A percentile compares a stretch with the other conserved stretches of the same genome.
Evolutionary conservation across 2,113 vertebrate genomes (phyloP).

Genomic region (Galemys pyrenaicus): DNA sequence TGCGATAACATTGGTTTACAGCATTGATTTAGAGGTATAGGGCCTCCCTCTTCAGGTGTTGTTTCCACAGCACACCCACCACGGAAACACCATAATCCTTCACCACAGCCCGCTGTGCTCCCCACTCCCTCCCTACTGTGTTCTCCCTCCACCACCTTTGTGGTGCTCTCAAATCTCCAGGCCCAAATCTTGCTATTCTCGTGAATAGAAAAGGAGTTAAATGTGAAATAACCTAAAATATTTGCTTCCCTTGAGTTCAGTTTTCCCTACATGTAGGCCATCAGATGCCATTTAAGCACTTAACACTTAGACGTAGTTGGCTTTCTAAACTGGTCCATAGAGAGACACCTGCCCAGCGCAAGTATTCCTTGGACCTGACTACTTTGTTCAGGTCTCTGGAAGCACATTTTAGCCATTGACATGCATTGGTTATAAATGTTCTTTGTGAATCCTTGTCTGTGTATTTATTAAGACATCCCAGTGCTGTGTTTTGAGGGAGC

Average conservation of each 20-base stretch:
- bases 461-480: neutral
- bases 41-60: too few relatives aligned
- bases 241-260: neutral
- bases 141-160: too few relatives aligned
- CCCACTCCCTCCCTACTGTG: too few relatives aligned
- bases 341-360: neutral
- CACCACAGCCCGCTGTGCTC: too few relatives aligned
- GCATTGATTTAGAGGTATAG: too few relatives aligned
- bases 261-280: neutral
- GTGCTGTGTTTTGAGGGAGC: neutral
- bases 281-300: neutral
- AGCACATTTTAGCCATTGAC: neutral
- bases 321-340: neutral
- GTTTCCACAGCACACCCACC: too few relatives aligned
- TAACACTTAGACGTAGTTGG: neutral
- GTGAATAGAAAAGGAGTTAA: neutral
- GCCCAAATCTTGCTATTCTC: neutral
- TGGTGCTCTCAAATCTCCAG: too few relatives aligned
- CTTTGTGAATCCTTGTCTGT: neutral
- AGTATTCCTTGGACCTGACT: neutral
- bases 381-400: neutral
- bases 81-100: too few relatives aligned
- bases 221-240: neutral
- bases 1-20: too few relatives aligned
- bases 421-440: neutral